These are phyloP conservation scores for Zaprionus nigranus DNA, from an alignment of 1,140 invertebrate species.

Conservation along the genomic window DNA sequence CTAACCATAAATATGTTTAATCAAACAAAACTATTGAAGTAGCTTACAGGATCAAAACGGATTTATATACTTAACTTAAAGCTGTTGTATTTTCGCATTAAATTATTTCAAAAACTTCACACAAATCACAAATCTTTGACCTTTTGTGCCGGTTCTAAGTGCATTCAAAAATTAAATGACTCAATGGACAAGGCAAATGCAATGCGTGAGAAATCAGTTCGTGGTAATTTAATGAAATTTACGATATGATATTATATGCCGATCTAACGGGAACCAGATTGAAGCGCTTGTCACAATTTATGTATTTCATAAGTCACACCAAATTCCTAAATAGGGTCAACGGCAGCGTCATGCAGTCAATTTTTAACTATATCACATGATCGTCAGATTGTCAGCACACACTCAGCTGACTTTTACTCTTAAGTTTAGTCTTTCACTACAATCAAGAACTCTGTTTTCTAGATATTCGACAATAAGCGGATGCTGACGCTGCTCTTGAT, in stretches of 20 bases:
- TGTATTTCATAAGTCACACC: conserved; percentile 22
- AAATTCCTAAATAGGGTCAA: conserved; percentile 40
- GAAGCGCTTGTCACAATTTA: conserved; percentile 25
- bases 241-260: conserved; percentile 22
- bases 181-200: neutral
- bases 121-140: neutral
- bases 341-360: conserved; percentile 28
- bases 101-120: neutral
- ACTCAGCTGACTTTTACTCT: conserved; percentile 23
- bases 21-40: neutral
- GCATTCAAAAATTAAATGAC: neutral
- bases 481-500: conserved; percentile 16
- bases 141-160: neutral
- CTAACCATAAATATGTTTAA: neutral
- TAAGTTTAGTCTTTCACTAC: neutral
- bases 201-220: conserved; percentile 12
- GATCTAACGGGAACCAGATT: conserved; percentile 40
- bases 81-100: neutral
- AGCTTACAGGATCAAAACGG: neutral
- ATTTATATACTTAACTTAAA: neutral
- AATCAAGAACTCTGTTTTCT: conserved; percentile 7
- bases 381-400: neutral
- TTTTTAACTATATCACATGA: conserved; percentile 38
- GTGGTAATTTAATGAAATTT: conserved; percentile 26
- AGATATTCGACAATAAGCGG: conserved; percentile 51